Percentiles rank a stretch among this genome's conserved stretches.
Evolutionary conservation across 2,113 vertebrate genomes (phyloP).

Genomic region (Amblyornis subalaris): DNA sequence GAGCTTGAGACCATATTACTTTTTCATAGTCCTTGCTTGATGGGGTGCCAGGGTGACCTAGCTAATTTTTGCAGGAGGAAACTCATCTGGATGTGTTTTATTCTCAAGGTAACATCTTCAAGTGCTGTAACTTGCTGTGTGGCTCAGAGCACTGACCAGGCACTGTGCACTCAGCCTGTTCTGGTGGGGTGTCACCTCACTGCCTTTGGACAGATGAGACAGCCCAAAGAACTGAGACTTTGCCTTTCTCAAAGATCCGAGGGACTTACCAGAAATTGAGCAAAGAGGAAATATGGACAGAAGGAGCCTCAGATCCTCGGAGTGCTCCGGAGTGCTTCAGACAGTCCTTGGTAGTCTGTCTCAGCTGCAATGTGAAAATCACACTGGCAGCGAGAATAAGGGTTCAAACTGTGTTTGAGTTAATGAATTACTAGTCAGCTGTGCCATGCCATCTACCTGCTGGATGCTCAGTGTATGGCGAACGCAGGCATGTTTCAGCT

Average conservation of each 20-base stretch:
- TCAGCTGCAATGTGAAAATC: not conserved
- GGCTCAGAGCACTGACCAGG: not conserved
- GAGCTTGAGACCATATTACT: not conserved
- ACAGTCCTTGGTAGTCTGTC: not conserved
- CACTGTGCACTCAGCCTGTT: not conserved
- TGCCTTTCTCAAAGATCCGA: not conserved
- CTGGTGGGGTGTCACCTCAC: not conserved
- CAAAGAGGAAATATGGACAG: not conserved
- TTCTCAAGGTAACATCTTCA: not conserved
- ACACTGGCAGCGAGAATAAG: not conserved
- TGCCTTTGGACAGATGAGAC: not conserved
- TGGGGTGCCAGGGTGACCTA: not conserved
- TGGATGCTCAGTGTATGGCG: not conserved
- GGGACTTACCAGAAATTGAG: accelerated
- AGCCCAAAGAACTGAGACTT: accelerated
- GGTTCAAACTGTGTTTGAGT: not conserved
- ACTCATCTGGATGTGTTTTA: not conserved
- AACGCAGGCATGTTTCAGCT: not conserved
- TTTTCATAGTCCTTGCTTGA: not conserved
- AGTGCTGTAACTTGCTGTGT: not conserved
- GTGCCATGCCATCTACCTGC: not conserved
- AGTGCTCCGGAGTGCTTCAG: not conserved
- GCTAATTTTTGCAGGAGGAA: not conserved
- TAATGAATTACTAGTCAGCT: not conserved
- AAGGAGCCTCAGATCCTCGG: not conserved